These are phyloP conservation scores for Brachionus manjavacas DNA, from an alignment of 1,140 invertebrate species.

Conservation along the genomic window DNA sequence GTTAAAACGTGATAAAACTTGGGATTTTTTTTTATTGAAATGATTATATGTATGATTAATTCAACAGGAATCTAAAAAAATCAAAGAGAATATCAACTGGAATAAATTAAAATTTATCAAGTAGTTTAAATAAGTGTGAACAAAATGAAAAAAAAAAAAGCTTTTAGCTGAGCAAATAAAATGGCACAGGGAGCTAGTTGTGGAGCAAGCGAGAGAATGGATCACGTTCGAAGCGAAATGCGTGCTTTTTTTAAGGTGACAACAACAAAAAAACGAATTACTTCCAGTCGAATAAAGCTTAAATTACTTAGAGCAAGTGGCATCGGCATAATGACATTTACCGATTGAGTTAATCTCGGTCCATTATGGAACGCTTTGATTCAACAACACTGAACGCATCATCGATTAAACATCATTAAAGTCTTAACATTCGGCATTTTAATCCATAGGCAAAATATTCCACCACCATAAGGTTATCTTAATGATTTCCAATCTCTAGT, in stretches of 20 bases:
- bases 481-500: slow-evolving; percentile 26
- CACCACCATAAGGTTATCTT: slow-evolving; percentile 23
- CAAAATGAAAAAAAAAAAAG: neutral
- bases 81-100: neutral
- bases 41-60: neutral
- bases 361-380: neutral
- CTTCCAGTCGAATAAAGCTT: neutral
- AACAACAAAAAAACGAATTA: neutral
- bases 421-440: slow-evolving; percentile 14
- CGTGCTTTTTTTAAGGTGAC: neutral
- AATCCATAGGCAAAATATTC: neutral
- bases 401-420: slow-evolving; percentile 13
- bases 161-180: neutral
- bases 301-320: neutral
- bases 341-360: neutral
- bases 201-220: neutral
- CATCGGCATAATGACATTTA: neutral
- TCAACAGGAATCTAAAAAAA: neutral
- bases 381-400: neutral
- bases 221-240: neutral
- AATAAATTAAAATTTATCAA: neutral
- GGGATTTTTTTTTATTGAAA: neutral
- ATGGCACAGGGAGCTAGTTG: neutral
- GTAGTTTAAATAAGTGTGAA: neutral
- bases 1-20: neutral